Evolutionary conservation across 2,888 invertebrate species (phyloP).

Genomic region (Strigamia maritima): DNA sequence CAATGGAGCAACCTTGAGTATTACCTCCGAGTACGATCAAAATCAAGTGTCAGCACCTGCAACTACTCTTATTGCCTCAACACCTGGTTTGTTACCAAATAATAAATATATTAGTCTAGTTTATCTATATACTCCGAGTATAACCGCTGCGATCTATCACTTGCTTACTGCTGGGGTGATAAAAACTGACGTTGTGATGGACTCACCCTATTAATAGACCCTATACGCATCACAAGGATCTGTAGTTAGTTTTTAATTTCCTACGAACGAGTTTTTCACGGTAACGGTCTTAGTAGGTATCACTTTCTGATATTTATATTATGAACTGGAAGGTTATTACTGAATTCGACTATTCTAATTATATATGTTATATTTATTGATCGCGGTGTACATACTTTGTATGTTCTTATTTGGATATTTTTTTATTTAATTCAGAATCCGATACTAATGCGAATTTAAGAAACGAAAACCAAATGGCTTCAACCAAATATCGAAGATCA

Average conservation of each 20-base stretch:
- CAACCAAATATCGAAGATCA: conserved; percentile 2
- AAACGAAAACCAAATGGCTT: not conserved
- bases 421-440: conserved; percentile 37
- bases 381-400: not conserved
- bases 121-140: not conserved
- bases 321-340: too few species aligned
- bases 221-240: too few species aligned
- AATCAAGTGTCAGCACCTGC: not conserved
- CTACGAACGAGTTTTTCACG: too few species aligned
- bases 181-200: too few species aligned
- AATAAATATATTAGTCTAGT: not conserved
- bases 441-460: conserved; percentile 41
- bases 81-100: conserved; percentile 9
- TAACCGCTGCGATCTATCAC: not conserved
- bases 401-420: not conserved
- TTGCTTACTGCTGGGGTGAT: too few species aligned
- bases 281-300: too few species aligned
- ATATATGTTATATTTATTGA: not conserved
- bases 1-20: conserved; percentile 43
- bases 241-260: too few species aligned
- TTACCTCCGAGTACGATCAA: conserved; percentile 42
- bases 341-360: too few species aligned
- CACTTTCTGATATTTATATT: too few species aligned
- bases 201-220: not conserved
- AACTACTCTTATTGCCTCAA: conserved; percentile 17